These are phyloP conservation scores for Dinocampus coccinellae DNA, from an alignment of 2,888 invertebrate genomes.

Conservation along the genomic window DNA sequence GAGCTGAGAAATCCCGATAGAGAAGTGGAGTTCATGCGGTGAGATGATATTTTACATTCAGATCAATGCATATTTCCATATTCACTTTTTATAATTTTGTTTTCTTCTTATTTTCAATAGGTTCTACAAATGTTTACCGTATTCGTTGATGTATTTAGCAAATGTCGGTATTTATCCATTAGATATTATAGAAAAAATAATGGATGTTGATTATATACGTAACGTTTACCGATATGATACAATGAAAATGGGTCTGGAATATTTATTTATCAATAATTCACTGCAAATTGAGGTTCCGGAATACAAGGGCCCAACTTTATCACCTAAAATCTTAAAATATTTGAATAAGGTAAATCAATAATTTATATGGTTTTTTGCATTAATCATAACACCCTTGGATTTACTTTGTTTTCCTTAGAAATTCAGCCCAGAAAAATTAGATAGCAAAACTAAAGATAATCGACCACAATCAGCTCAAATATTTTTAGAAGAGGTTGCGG, in stretches of 20 bases:
- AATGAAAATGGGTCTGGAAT: constrained; percentile 71
- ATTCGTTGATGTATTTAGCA: constrained; percentile 44
- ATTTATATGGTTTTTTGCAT: not conserved
- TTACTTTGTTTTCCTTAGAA: not conserved
- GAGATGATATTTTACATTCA: constrained; percentile 19
- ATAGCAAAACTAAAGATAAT: not conserved
- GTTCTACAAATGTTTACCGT: constrained; percentile 41
- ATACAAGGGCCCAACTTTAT: constrained; percentile 73
- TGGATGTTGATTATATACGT: constrained; percentile 74
- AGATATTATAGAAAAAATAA: constrained; percentile 71
- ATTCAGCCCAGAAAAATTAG: not conserved
- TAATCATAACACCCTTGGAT: not conserved
- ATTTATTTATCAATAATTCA: constrained; percentile 75
- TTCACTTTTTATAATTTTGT: not conserved
- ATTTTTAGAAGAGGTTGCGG: constrained; percentile 20
- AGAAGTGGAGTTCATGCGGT: constrained; percentile 71
- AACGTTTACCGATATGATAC: constrained; percentile 72
- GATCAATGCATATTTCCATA: too few species aligned
- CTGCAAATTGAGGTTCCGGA: constrained; percentile 75
- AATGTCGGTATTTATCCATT: constrained; percentile 47
- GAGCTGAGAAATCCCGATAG: constrained; percentile 73
- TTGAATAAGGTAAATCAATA: constrained; percentile 70
- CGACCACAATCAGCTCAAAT: constrained; percentile 3
- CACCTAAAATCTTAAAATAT: constrained; percentile 68
- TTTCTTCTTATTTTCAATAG: constrained; percentile 40